Base-by-base conservation (phyloP, 2,113 vertebrate species). In the Malurus melanocephalus region DNA sequence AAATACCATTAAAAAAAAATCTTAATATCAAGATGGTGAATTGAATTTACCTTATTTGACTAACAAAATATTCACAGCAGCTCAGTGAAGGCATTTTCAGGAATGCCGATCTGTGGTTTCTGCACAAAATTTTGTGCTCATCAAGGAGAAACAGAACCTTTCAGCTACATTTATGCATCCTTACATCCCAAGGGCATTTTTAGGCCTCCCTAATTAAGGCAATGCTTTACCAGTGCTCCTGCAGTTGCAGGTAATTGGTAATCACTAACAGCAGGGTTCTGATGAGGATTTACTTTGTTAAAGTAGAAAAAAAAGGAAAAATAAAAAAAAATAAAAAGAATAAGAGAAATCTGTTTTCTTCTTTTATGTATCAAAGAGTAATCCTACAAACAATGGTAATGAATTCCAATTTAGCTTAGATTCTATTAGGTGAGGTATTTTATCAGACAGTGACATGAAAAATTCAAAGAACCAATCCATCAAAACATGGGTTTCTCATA, bases 211-310 rank as follows among this genome's bases (percentile, higher is more conserved):
- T 94, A 94, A 96, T 95, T 95, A 96, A 95, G 77, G 78, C 56
- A 79, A 85, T 80, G 65, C 74, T 95, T 85, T 93, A 88, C 85
- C 69, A 85, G 90, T 82, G 83, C 74, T 96, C 82, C 85, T 96
- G 83, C 87, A 92, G 90, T 88, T 96, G 92, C 78, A 96, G 87
- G 87, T 96, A 95, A 96, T 96, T 95, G 93, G 85, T 90, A 95
- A 91, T 95, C 94, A 95, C 83, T 88, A 93, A 91, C 95, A 94
- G 93, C 87, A 92, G 94, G 95, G 65, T 85, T 94, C 91, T 92
- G 78, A 96, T 95, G 87, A 94, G 87, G 83, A 93, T 92, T 95
- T 96, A 80, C 87, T 93, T 94, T 87, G 51, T 73, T 80, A 89
- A 80, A 79, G 18, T 30, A 87, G 14, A 6, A 66, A 66, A 76